Evolutionary conservation across 2,113 vertebrate species (phyloP).

Genomic region (Platichthys flesus): DNA sequence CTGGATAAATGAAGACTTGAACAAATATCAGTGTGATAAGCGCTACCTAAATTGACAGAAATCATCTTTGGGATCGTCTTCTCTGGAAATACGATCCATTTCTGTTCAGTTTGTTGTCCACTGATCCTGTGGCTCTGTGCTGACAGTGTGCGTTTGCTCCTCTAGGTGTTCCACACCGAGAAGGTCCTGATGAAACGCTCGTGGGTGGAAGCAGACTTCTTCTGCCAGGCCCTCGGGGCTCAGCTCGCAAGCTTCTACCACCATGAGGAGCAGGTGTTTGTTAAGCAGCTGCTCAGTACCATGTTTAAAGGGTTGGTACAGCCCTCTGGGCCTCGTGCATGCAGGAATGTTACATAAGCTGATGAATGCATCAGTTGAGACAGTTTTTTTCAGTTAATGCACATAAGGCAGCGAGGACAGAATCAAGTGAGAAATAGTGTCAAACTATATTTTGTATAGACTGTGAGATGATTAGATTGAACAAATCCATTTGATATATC

Average conservation of each 20-base stretch:
- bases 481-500: too few relatives aligned
- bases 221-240: constrained; percentile 92
- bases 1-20: too few relatives aligned
- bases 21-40: too few relatives aligned
- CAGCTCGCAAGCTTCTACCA: constrained; percentile 93
- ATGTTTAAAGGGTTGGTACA: constrained; percentile 91
- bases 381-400: neutral
- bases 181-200: constrained; percentile 93
- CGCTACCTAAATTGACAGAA: too few relatives aligned
- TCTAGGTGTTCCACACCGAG: constrained; percentile 94
- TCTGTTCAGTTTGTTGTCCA: too few relatives aligned
- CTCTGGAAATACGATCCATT: too few relatives aligned
- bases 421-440: too few relatives aligned
- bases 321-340: constrained; percentile 31
- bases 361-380: neutral
- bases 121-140: too few relatives aligned
- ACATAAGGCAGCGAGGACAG: neutral
- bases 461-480: too few relatives aligned
- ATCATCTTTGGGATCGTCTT: too few relatives aligned
- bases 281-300: constrained; percentile 86
- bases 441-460: too few relatives aligned
- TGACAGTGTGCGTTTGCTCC: constrained; percentile 27
- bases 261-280: constrained; percentile 90
- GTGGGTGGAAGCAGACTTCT: constrained; percentile 91
- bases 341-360: constrained; percentile 19